Evolutionary conservation across 2,888 invertebrate species (phyloP), one percentile per base, ranked within the genome.

Genomic region (Dasypolia templi): DNA sequence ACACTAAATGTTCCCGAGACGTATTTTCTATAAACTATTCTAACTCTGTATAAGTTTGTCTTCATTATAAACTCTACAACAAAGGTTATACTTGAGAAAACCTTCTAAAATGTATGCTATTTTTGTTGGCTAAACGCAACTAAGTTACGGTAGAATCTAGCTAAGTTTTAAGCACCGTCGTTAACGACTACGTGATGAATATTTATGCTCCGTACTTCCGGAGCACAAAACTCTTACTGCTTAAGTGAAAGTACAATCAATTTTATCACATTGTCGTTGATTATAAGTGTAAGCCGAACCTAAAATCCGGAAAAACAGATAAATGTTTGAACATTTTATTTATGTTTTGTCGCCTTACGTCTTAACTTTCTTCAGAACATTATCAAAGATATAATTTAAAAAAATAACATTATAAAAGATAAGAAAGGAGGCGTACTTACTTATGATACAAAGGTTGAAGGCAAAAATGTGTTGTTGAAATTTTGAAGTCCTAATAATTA

Each of bases 141-240:
- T 77, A 56, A 77, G 77, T 80, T 82, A 78, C 67, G 67, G 68
- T 70, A 53, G 77, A 84, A 82, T 81, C 75, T 68, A 79, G 69
- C 76, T 78, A 82, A 85, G 79, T 84, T 82, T 87, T 70, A 80
- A 85, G 77, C 79, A 81, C 81, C 75, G 42, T 79, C 75, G 66
- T 82, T 87, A 84, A 85, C 77, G 78, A 83, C 78, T 83, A 59
- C 75, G 69, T 81, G 75, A 84, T 87, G 86, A 84, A 87, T 87
- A 87, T 87, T 87, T 83, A 87, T 83, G 75, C 72, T 63, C 35
- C 72, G 76, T 72, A 83, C 75, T 82, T 79, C 76, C 64, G 29
- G 35, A 71, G 46, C 39, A 71, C 51, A 53, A 64, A 78, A 61
- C 49, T n/a, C n/a, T n/a, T n/a, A n/a, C n/a, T n/a, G 64, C 17